Conservation (phyloP, 2,797 vertebrate genomes). For the Clarias fuscus region DNA sequence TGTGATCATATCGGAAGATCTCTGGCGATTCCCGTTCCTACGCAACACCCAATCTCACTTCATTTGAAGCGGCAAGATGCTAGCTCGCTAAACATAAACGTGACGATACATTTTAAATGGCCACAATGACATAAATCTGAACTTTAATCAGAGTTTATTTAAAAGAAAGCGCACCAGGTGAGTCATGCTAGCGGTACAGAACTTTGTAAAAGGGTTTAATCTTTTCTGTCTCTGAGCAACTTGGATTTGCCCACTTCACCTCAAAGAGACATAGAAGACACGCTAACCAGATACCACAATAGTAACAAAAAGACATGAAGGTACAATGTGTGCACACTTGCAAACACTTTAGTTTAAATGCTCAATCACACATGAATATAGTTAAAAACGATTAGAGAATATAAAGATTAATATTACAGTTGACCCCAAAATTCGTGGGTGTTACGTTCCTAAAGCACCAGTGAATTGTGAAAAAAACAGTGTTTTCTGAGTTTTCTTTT, state of each 20-base stretch:
- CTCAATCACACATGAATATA: not conserved
- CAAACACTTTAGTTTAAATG: too few species aligned
- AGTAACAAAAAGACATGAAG: not conserved
- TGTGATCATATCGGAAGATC: too few species aligned
- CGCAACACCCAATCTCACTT: not conserved
- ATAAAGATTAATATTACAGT: too few species aligned
- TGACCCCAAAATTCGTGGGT: too few species aligned
- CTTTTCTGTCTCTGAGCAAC: accelerated
- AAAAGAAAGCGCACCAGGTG: not conserved
- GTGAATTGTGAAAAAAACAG: too few species aligned
- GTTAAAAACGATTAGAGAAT: too few species aligned
- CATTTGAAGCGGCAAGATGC: not conserved
- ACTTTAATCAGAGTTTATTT: too few species aligned
- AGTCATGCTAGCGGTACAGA: not conserved
- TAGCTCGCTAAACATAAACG: not conserved
- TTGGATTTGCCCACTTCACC: not conserved
- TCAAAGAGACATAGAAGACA: not conserved
- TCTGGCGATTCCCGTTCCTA: too few species aligned
- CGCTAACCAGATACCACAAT: not conserved
- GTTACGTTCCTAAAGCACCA: too few species aligned
- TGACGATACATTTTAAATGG: not conserved
- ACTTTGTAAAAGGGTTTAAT: not conserved
- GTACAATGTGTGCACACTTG: not conserved
- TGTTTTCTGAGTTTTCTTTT: too few species aligned
- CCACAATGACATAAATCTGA: not conserved